Conservation (phyloP, 2,888 invertebrate species). For the Cantharis flavilabris region DNA sequence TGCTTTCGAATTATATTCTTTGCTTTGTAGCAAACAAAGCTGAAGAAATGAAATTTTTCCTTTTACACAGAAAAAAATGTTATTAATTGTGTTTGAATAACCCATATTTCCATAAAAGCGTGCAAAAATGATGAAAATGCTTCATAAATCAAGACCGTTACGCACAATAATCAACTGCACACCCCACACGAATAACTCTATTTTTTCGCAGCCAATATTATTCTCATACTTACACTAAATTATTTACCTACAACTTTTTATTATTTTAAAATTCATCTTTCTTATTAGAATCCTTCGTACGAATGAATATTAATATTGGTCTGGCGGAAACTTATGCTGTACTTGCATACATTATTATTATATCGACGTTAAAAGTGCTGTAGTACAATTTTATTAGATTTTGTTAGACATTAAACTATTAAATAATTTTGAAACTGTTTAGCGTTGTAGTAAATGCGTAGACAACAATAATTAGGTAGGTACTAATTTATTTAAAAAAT, state of each 20-base stretch:
- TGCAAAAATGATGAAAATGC: slow-evolving; percentile 23
- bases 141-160: slow-evolving; percentile 22
- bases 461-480: no score
- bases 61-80: slow-evolving; percentile 21
- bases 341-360: no score
- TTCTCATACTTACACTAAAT: neutral
- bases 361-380: neutral
- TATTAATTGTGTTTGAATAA: slow-evolving; percentile 28
- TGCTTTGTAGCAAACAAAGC: slow-evolving; percentile 11
- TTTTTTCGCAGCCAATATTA: neutral
- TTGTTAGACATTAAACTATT: no score
- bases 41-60: slow-evolving; percentile 14
- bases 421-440: no score
- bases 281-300: neutral
- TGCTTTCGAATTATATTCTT: slow-evolving; percentile 34
- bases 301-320: no score
- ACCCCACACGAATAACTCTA: slow-evolving; percentile 2
- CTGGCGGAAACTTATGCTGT: no score
- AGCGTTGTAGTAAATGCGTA: no score
- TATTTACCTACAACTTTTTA: neutral
- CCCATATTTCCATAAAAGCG: slow-evolving; percentile 23
- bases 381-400: no score
- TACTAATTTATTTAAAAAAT: no score
- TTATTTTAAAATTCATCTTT: neutral
- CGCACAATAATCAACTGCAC: slow-evolving; percentile 20